Evolutionary conservation across 2,797 vertebrate species (phyloP).

Genomic region (Babyrousa celebensis): DNA sequence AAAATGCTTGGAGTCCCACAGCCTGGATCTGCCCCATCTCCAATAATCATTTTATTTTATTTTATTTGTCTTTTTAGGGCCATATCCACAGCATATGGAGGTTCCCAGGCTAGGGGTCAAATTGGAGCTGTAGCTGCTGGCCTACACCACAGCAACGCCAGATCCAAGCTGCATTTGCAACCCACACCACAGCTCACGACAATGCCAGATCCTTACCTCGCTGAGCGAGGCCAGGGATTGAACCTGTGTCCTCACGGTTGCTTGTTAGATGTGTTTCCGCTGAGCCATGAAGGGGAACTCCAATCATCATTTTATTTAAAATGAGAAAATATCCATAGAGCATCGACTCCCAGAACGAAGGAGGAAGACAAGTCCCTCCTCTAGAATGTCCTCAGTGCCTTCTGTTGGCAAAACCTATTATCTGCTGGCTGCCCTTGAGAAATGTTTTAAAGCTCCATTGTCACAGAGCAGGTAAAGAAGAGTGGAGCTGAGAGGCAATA

Average conservation of each 20-base stretch:
- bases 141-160: no score
- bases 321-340: neutral
- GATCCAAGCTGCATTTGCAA: no score
- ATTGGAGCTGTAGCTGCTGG: no score
- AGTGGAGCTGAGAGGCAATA: neutral
- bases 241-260: no score
- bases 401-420: neutral
- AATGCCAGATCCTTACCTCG: no score
- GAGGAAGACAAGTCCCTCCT: neutral
- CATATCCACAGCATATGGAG: no score
- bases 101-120: no score
- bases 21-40: neutral
- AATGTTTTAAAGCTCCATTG: constrained; percentile 2
- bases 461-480: constrained; percentile 6
- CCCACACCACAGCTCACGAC: no score
- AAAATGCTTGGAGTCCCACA: neutral
- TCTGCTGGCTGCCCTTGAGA: neutral
- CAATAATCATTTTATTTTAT: neutral
- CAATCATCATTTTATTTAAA: neutral
- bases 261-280: no score
- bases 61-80: no score
- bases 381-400: neutral
- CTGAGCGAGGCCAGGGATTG: no score
- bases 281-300: no score
- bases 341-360: neutral